Conservation (phyloP, 1,140 invertebrate species). For the Bombus affinis region DNA sequence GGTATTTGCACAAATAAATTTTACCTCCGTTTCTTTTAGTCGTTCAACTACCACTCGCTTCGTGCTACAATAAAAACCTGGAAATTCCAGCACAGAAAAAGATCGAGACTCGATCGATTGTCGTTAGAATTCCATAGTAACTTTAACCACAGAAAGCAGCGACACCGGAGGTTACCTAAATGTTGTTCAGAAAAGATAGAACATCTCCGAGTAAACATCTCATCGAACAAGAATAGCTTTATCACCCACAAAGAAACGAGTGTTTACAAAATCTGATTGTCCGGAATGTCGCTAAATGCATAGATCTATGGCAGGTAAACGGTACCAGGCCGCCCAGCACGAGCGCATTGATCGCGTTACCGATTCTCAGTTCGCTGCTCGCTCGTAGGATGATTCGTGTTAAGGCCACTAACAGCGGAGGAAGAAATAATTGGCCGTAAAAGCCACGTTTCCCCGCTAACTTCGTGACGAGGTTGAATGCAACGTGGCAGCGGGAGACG, state of each 20-base stretch:
- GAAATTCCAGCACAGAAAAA: neutral
- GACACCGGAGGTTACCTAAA: neutral
- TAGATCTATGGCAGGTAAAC: slow-evolving; percentile 35
- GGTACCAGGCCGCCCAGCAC: slow-evolving; percentile 25
- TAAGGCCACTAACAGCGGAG: slow-evolving; percentile 22
- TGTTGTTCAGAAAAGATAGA: neutral
- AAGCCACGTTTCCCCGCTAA: slow-evolving; percentile 64
- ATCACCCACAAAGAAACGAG: neutral
- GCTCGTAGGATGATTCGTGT: slow-evolving; percentile 30
- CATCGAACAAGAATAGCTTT: slow-evolving; percentile 10
- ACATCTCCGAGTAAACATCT: slow-evolving; percentile 20
- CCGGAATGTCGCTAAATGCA: neutral
- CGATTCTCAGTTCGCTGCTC: slow-evolving; percentile 44
- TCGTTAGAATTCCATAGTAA: neutral
- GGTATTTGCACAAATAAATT: too few relatives aligned
- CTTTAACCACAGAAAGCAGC: neutral
- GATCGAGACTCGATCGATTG: neutral
- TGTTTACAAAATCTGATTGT: slow-evolving; percentile 45
- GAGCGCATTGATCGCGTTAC: slow-evolving; percentile 35
- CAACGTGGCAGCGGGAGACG: slow-evolving; percentile 67
- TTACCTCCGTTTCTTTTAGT: too few relatives aligned
- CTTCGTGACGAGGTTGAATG: slow-evolving; percentile 64
- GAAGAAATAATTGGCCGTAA: slow-evolving; percentile 72
- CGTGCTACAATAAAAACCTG: neutral
- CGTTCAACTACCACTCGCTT: too few relatives aligned